phyloP scores from a whole-genome alignment of 2,113 vertebrate species.

The Microtus oregoni region DNA sequence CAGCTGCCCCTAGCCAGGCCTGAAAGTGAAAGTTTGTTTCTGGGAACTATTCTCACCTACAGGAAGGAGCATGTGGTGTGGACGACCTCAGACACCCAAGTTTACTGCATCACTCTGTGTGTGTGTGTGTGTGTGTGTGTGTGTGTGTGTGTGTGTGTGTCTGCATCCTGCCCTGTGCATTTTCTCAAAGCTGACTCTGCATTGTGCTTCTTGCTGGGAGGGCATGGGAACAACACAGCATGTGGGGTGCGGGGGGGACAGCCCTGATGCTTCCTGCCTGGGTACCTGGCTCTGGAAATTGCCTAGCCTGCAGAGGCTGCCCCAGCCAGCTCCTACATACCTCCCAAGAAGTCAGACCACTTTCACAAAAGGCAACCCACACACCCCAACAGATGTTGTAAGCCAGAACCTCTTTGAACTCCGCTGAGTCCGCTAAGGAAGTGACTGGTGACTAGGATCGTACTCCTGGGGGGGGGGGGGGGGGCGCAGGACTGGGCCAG shows the following conservation, averaged over 20 bases:
- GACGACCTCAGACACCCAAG: background rate
- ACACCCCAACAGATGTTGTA: no score
- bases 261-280: background rate
- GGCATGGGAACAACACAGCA: background rate
- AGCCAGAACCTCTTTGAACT: background rate
- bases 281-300: background rate
- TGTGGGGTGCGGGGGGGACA: background rate
- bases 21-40: background rate
- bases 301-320: background rate
- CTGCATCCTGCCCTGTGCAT: no score
- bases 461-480: background rate
- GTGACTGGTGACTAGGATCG: accelerated
- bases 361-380: background rate
- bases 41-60: background rate
- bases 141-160: background rate
- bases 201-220: background rate
- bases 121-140: background rate
- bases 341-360: background rate
- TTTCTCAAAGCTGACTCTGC: background rate
- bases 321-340: background rate
- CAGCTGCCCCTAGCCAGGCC: background rate
- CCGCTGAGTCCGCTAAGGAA: accelerated
- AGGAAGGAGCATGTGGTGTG: background rate
- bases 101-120: background rate
- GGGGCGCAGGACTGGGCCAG: background rate